Conservation (phyloP, 2,113 vertebrate genomes). For the Grammomys surdaster region DNA sequence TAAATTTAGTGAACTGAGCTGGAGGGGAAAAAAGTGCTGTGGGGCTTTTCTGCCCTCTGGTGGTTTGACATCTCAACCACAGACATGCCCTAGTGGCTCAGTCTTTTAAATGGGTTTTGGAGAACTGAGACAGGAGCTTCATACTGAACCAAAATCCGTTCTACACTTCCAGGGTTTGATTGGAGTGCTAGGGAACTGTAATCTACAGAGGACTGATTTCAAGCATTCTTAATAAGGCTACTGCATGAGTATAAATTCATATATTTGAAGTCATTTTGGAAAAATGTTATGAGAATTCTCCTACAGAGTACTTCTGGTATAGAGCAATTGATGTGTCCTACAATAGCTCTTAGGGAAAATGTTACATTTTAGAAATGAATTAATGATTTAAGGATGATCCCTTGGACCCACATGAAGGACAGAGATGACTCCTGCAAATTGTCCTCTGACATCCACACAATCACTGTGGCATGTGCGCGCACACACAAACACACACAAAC, state of each 20-base stretch:
- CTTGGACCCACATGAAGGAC: neutral
- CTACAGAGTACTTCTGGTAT: neutral
- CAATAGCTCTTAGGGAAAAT: neutral
- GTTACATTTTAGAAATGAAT: conserved; percentile 19
- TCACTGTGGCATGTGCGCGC: neutral
- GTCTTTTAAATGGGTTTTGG: neutral
- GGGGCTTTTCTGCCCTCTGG: conserved; percentile 85
- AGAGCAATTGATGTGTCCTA: neutral
- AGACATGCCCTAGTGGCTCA: neutral
- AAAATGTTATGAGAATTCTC: conserved; percentile 23
- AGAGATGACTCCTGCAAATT: neutral
- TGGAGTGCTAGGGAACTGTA: neutral
- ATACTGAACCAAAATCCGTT: neutral
- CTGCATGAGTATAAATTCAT: neutral
- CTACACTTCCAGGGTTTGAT: neutral
- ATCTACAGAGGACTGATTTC: neutral
- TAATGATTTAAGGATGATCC: conserved; percentile 7
- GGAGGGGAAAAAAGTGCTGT: neutral
- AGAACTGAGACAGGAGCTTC: neutral
- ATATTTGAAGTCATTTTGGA: conserved; percentile 34
- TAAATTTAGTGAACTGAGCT: neutral
- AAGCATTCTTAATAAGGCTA: neutral
- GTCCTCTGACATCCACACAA: neutral
- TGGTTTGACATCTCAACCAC: conserved; percentile 40
- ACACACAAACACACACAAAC: neutral